Percentiles rank a stretch among this genome's conserved stretches.
Evolutionary conservation across 2,888 invertebrate genomes (phyloP).

Genomic region (Standfussiana lucernea): DNA sequence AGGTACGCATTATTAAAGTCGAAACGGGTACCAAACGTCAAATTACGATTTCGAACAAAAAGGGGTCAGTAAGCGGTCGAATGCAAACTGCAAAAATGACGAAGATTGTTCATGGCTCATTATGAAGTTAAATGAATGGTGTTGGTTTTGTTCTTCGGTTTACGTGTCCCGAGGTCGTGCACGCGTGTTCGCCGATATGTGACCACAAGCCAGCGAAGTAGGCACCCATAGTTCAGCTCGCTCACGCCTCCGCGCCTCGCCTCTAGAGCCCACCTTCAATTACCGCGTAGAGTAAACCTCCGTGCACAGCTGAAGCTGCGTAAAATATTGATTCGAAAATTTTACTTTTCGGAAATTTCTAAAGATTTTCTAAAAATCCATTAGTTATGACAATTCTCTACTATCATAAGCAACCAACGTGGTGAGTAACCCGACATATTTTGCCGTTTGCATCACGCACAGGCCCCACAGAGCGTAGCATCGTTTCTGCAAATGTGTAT

Average conservation of each 20-base stretch:
- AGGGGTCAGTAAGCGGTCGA: conserved; percentile 81
- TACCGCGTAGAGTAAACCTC: conserved; percentile 60
- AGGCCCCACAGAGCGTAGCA: conserved; percentile 13
- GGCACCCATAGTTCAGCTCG: conserved; percentile 56
- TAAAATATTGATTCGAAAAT: conserved; percentile 3
- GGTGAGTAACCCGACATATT: background rate
- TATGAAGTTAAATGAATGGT: conserved; percentile 86
- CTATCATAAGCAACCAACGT: background rate
- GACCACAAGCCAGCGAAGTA: conserved; percentile 57
- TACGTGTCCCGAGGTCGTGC: conserved; percentile 74
- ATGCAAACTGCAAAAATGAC: conserved; percentile 84
- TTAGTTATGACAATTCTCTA: background rate
- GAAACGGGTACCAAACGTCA: conserved; percentile 81
- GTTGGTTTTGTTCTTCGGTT: conserved; percentile 79
- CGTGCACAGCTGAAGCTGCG: conserved; percentile 41
- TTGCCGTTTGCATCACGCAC: conserved; percentile 13
- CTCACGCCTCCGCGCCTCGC: conserved; percentile 63
- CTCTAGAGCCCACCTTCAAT: conserved; percentile 63
- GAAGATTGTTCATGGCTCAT: conserved; percentile 88
- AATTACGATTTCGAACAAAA: conserved; percentile 84
- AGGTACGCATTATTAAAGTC: conserved; percentile 83
- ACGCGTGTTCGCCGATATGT: conserved; percentile 71
- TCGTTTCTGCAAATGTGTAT: conserved; percentile 57
- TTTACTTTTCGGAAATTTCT: too few species aligned
- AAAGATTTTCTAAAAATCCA: background rate